phyloP scores from a whole-genome alignment of 2,113 vertebrate genomes.

The Sula dactylatra region DNA sequence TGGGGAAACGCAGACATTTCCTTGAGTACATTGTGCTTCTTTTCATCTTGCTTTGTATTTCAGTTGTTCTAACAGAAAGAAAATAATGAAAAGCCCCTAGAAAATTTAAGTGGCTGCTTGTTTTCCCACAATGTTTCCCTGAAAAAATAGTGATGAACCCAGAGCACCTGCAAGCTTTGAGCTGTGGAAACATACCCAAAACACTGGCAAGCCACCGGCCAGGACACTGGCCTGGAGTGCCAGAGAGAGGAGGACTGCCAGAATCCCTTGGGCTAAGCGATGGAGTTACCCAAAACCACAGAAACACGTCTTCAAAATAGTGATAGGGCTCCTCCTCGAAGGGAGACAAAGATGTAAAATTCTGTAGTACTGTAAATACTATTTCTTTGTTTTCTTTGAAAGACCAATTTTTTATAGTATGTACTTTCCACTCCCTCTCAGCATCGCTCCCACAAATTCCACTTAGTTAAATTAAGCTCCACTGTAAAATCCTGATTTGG shows the following conservation, averaged over 20 bases:
- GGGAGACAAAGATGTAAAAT: background rate
- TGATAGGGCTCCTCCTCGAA: fast-evolving
- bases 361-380: background rate
- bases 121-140: background rate
- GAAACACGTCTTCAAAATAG: background rate
- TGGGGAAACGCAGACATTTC: background rate
- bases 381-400: background rate
- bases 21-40: background rate
- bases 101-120: background rate
- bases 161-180: background rate
- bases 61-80: background rate
- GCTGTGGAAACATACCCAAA: background rate
- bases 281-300: background rate
- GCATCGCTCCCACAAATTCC: background rate
- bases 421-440: background rate
- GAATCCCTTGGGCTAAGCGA: background rate
- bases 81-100: background rate
- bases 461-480: constrained; percentile 4
- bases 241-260: background rate
- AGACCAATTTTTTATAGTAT: background rate
- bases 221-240: background rate
- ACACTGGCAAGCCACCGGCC: background rate
- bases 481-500: background rate
- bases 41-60: background rate
- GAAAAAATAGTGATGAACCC: background rate